Evolutionary conservation across 2,797 vertebrate genomes (phyloP), one percentile per base, ranked within the genome.

Genomic region (Setipinna tenuifilis): DNA sequence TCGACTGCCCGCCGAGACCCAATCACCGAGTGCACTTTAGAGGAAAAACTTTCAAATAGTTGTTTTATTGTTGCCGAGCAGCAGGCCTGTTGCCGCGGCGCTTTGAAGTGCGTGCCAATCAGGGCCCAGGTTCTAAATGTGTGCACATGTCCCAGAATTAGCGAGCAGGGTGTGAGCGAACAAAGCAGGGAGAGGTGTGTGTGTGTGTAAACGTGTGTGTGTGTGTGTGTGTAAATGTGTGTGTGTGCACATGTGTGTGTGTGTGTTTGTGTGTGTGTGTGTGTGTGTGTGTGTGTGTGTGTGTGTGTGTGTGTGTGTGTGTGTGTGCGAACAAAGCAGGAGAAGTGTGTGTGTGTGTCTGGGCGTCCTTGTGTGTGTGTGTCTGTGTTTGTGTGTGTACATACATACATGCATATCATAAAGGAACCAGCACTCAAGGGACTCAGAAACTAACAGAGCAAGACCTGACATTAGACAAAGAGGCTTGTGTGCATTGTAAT

Each of bases 51-150:
- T 87, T 84, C 83, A 48, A 89, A 87, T 87, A 41, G 86, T 88
- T 89, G 50, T 84, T 88, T 89, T 90, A 91, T 89, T 90, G 89
- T 88, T 88, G 82, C 81, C 1, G 83, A 85, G 84, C 81, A 90
- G 86, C 83, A 90, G 84, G 88, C 86, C 85, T 78, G 85, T 87
- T 87, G 84, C 84, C 80, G 84, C 46, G 81, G 61, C 7, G 80
- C 85, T 88, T 87, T 86, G 89, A 91, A 87, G 87, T 90, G 88
- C 28, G 28, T 83, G 88, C 89, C 88, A 87, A 85, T 85, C 19
- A 16, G 87, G 82, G 82, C 62, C 25, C 85, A 78, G 84, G 50
- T 90, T 88, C 88, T 91, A 90, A 92, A 89, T 85, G 89, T 84
- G 87, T 90, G 88, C 89, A 92, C 89, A 90, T 91, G 85, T 80